Base-by-base conservation (phyloP, 2,888 invertebrate genomes). In the Pedicia rivosa region DNA sequence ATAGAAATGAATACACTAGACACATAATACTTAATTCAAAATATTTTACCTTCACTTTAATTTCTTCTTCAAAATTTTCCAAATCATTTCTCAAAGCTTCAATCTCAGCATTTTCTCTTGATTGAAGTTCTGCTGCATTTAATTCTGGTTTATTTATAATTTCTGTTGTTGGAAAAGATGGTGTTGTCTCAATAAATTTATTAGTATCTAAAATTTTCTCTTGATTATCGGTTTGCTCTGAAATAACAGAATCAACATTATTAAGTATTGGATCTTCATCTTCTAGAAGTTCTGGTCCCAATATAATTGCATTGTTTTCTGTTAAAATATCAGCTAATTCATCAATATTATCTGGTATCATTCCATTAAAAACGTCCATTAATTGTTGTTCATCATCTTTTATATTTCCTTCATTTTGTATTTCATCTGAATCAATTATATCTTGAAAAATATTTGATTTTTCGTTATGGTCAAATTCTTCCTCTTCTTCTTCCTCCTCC, bases 331-430 rank as follows among this genome's bases (percentile, higher is more conserved):
- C 51, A 17, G 50, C 58, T 10, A 59, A 46, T 33, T 59, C 59
- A 38, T 58, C 59, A 19, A 60, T 59, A 20, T 55, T 57, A n/a
- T 56, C 58, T 1, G 48, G 48, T 31, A 50, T 47, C 17, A 60
- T 50, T 34, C 53, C 55, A 10, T 57, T 54, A 14, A 61, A 55
- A 1, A 52, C 60, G 31, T 58, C 59, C 38, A 61, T 45, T 13
- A 61, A 42, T 30, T 60, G 57, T 31, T 54, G 53, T 14, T 53
- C 54, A 13, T 56, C 52, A 17, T 58, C 57, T 39, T 53, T 57
- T n/a, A n/a, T n/a, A n/a, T n/a, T n/a, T n/a, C n/a, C n/a, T n/a
- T n/a, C n/a, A n/a, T n/a, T n/a, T n/a, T n/a, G n/a, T n/a, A n/a
- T n/a, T n/a, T n/a, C n/a, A n/a, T n/a, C 7, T 17, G 13, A 32